phyloP scores from a whole-genome alignment of 1,140 invertebrate genomes.

The Diachasma alloeum region DNA sequence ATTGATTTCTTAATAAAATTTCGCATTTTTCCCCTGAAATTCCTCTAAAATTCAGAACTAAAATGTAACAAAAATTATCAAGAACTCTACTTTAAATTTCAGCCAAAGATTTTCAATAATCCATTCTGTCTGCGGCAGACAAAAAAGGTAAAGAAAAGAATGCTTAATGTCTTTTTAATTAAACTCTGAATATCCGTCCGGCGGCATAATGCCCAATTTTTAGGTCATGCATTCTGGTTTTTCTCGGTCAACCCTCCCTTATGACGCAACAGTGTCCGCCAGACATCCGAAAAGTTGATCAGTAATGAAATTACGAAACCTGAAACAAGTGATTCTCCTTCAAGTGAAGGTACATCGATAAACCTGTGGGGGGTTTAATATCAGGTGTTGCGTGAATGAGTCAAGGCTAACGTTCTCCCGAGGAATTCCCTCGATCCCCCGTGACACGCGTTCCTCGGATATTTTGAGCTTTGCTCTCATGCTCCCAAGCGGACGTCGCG shows the following conservation, averaged over 20 bases:
- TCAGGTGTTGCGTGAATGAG: conserved; percentile 6
- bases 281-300: conserved; percentile 17
- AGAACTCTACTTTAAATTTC: too few relatives aligned
- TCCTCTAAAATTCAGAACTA: too few relatives aligned
- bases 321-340: background rate
- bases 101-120: too few relatives aligned
- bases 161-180: too few relatives aligned
- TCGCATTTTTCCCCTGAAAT: too few relatives aligned
- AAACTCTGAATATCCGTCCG: too few relatives aligned
- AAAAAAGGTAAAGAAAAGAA: too few relatives aligned
- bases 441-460: background rate
- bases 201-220: background rate
- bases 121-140: too few relatives aligned
- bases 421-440: background rate
- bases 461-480: background rate
- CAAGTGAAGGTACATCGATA: background rate
- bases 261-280: background rate
- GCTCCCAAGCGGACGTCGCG: background rate
- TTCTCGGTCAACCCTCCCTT: background rate
- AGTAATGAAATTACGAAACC: conserved; percentile 2
- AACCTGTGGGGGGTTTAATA: background rate
- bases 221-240: background rate
- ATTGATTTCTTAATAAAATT: too few relatives aligned
- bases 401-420: conserved; percentile 18
- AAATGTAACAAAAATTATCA: too few relatives aligned